Percentiles rank a stretch among this genome's conserved stretches.
These are phyloP conservation scores for Lysandra coridon DNA, from an alignment of 2,888 invertebrate species.

Conservation along the genomic window DNA sequence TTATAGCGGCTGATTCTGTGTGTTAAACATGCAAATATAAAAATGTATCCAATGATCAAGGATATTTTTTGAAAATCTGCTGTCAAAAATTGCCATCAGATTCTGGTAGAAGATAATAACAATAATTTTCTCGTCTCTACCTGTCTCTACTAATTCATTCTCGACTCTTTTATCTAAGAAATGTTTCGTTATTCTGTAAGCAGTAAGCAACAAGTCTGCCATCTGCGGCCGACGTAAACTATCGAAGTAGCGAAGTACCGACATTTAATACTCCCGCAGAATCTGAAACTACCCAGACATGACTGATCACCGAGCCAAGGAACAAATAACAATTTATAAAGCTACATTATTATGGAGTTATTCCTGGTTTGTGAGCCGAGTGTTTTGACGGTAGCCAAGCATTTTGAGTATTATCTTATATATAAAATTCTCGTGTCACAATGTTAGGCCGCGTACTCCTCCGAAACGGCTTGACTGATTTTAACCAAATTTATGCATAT, in stretches of 20 bases:
- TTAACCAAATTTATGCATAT: too few relatives aligned
- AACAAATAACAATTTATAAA: conserved; percentile 1
- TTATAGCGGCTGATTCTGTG: too few relatives aligned
- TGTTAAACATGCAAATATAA: too few relatives aligned
- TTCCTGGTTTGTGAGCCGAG: not conserved
- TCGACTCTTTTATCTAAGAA: not conserved
- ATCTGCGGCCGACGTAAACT: not conserved
- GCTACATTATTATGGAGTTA: not conserved
- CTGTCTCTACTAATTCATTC: not conserved
- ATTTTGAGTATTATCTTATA: too few relatives aligned
- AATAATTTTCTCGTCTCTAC: not conserved
- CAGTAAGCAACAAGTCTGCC: not conserved
- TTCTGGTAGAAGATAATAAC: too few relatives aligned
- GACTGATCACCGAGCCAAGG: not conserved
- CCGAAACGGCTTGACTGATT: too few relatives aligned
- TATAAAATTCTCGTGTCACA: too few relatives aligned
- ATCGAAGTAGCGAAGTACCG: not conserved
- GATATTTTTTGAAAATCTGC: too few relatives aligned
- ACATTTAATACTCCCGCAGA: conserved; percentile 1
- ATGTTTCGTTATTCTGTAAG: not conserved
- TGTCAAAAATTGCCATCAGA: too few relatives aligned
- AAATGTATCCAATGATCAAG: too few relatives aligned
- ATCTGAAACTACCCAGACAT: not conserved
- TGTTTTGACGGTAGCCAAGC: too few relatives aligned
- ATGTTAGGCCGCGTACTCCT: too few relatives aligned